Evolutionary conservation across 2,888 invertebrate genomes (phyloP).

Genomic region (Herminia tarsipennalis): DNA sequence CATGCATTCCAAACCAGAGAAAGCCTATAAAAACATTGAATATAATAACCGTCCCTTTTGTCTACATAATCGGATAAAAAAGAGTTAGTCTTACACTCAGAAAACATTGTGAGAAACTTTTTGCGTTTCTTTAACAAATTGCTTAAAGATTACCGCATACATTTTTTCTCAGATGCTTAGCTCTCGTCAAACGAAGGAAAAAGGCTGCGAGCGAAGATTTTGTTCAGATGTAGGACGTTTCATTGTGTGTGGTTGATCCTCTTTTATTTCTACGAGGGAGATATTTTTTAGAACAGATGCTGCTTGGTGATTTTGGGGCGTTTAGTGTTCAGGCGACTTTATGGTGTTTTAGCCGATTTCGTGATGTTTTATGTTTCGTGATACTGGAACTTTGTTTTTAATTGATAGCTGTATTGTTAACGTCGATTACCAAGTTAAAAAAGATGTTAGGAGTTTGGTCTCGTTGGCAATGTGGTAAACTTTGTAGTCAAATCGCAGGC

Average conservation of each 20-base stretch:
- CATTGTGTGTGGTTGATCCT: neutral
- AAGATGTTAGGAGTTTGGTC: no score
- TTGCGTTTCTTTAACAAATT: constrained; percentile 50
- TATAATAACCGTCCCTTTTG: constrained; percentile 40
- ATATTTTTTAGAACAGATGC: no score
- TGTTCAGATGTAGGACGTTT: constrained; percentile 18
- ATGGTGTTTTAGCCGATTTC: no score
- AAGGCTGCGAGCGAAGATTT: constrained; percentile 17
- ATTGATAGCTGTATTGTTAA: no score
- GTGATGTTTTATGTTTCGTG: no score
- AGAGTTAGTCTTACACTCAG: constrained; percentile 28
- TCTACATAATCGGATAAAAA: constrained; percentile 40
- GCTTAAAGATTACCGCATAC: constrained; percentile 51
- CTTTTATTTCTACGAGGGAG: no score
- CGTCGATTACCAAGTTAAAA: no score
- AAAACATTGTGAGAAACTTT: constrained; percentile 40
- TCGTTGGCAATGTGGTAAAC: no score
- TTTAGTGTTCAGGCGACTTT: no score
- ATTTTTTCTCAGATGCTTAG: constrained; percentile 38
- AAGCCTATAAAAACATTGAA: constrained; percentile 15
- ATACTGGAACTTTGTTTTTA: no score
- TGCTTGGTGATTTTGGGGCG: no score
- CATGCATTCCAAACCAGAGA: neutral
- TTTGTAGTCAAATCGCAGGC: no score
- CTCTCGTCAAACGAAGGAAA: constrained; percentile 40